Percentiles rank a stretch among this genome's conserved stretches.
These are phyloP conservation scores for Hoplostethus atlanticus DNA, from an alignment of 2,797 vertebrate genomes.

Conservation along the genomic window DNA sequence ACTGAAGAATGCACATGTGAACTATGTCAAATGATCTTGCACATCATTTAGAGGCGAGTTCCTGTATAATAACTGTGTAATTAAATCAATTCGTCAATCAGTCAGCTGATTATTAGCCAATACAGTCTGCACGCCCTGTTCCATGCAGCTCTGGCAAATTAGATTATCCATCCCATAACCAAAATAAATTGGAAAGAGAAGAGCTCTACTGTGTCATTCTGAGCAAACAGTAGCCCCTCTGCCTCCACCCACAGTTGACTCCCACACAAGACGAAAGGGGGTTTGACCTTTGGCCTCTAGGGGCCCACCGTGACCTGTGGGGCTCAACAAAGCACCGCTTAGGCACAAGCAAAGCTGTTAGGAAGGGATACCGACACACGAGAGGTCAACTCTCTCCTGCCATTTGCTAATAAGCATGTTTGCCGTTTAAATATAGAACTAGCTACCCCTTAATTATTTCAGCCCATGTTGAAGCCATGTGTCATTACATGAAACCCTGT, in stretches of 20 bases:
- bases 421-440: slow-evolving; percentile 79
- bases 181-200: slow-evolving; percentile 7
- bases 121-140: neutral
- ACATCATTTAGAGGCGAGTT: neutral
- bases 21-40: neutral
- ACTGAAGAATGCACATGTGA: slow-evolving; percentile 21
- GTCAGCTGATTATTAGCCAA: neutral
- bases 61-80: neutral
- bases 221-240: neutral
- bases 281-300: slow-evolving; percentile 41
- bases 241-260: slow-evolving; percentile 1
- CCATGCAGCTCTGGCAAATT: neutral
- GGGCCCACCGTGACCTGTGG: slow-evolving; percentile 32
- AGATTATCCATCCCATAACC: neutral
- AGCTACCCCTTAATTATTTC: slow-evolving; percentile 74
- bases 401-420: slow-evolving; percentile 83
- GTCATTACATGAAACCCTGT: slow-evolving; percentile 65
- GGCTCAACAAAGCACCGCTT: slow-evolving; percentile 28
- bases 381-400: slow-evolving; percentile 67
- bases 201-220: slow-evolving; percentile 6
- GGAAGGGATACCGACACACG: slow-evolving; percentile 22
- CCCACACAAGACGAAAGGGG: neutral
- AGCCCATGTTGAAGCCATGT: slow-evolving; percentile 63
- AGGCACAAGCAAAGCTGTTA: slow-evolving; percentile 52
- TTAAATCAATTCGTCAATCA: neutral